Percentiles rank a stretch among this genome's conserved stretches.
phyloP scores from a whole-genome alignment of 1,140 invertebrate species.

The Drosophila sp. region DNA sequence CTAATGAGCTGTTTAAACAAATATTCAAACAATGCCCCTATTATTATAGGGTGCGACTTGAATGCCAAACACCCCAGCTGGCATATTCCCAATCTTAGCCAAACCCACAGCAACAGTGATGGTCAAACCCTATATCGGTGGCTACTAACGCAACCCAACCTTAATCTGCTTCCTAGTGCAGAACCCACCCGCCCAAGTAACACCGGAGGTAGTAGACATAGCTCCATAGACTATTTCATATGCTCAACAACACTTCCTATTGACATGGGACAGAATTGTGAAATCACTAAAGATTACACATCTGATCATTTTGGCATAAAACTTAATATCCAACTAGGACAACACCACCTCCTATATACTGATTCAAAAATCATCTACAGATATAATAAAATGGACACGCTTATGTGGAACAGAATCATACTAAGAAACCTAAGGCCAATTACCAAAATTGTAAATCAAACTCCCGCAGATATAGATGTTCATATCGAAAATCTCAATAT shows the following conservation, averaged over 20 bases:
- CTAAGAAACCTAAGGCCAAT: neutral
- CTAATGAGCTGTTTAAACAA: neutral
- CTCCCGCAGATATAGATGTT: neutral
- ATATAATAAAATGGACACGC: conserved; percentile 1
- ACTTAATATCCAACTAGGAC: neutral
- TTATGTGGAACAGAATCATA: neutral
- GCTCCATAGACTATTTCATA: conserved; percentile 26
- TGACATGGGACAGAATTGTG: neutral
- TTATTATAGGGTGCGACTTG: conserved; percentile 23
- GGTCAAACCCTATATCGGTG: neutral
- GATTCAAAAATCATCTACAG: neutral
- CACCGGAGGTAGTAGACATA: neutral
- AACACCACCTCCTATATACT: neutral
- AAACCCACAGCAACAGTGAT: neutral
- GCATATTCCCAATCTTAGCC: neutral
- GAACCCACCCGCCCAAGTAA: conserved; percentile 20
- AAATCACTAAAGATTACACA: conserved; percentile 10
- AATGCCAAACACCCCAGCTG: conserved; percentile 26
- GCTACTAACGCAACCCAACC: neutral
- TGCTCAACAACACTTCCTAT: neutral
- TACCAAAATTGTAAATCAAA: neutral
- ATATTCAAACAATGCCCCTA: neutral
- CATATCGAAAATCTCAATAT: neutral
- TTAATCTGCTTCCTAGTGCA: neutral
- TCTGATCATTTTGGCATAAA: conserved; percentile 25